Conservation (phyloP, 2,888 invertebrate genomes). For the Drosophila putrida region DNA sequence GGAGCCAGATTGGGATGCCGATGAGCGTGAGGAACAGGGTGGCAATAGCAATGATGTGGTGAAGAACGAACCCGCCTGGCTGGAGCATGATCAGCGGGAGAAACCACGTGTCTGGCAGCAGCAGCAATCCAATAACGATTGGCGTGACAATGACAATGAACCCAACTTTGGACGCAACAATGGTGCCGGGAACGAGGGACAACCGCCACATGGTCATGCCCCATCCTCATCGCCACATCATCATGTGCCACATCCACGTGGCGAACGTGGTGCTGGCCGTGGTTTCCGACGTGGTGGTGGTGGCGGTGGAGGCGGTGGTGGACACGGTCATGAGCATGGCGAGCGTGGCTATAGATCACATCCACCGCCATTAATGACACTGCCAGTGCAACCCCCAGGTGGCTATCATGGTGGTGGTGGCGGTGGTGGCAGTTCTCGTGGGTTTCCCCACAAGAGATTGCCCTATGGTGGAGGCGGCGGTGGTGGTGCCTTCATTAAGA, state of each 20-base stretch:
- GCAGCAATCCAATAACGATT: conserved; percentile 62
- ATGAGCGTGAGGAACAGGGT: conserved; percentile 71
- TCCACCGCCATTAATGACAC: conserved; percentile 83
- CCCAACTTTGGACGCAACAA: conserved; percentile 52
- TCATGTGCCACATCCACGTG: conserved; percentile 70
- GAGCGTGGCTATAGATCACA: conserved; percentile 82
- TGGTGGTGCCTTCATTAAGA: conserved; percentile 70
- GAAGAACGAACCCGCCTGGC: conserved; percentile 67
- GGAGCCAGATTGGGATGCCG: conserved; percentile 84
- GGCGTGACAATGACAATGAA: conserved; percentile 76
- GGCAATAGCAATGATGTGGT: conserved; percentile 26
- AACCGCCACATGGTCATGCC: conserved; percentile 38
- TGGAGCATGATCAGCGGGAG: conserved; percentile 78
- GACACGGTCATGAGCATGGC: conserved; percentile 64
- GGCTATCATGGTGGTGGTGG: conserved; percentile 65
- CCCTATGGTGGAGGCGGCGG: conserved; percentile 81
- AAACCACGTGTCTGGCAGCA: conserved; percentile 75
- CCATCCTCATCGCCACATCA: conserved; percentile 69
- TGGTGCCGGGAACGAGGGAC: conserved; percentile 43
- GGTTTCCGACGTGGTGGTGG: conserved; percentile 69
- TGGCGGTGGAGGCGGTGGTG: conserved; percentile 52
- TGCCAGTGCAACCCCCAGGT: conserved; percentile 80
- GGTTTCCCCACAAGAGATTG: conserved; percentile 83
- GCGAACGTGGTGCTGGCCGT: conserved; percentile 78
- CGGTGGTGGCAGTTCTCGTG: conserved; percentile 62